Base-by-base conservation (phyloP, 2,113 vertebrate species). In the Sander vitreus region DNA sequence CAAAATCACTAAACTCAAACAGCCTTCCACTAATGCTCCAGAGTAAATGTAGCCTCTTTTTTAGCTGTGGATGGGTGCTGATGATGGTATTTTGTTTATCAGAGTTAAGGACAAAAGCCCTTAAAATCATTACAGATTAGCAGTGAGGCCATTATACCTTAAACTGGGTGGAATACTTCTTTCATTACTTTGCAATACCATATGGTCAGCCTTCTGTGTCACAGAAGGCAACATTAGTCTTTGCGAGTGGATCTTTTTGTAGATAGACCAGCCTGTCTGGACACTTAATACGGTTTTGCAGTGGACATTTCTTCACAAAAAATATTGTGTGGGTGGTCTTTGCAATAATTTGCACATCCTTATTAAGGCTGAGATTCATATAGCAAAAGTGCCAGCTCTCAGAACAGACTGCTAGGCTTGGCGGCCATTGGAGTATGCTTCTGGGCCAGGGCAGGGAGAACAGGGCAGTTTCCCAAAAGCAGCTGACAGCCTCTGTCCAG, bases 71-170 rank as follows among this genome's bases (percentile, higher is more conserved):
- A 73, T 0, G 21, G 27, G 13, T 36, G 55, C 80, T 79, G 76
- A 48, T 63, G 27, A 33, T 69, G 39, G 59, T 51, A 45, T 80
- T 88, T 68, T 78, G 25, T 68, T 86, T 7, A 62, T 75, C 43
- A 71, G 80, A 74, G 27, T 82, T 69, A 53, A 73, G 25, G 75
- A 72, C 63, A 89, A 90, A 89, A 83, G 76, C 79, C 66, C 75
- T 85, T 76, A 79, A 85, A 90, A 88, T 86, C 78, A 71, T 85
- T 75, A 16, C 0, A 36, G 81, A 92, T 92, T 88, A 91, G 10
- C 51, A 65, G 70, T n/a, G 12, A 64, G 66, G 27, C 57, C 51
- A 65, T 75, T 91, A 70, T 27, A 70, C 51, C 81, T 68, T 78
- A 81, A 85, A 89, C 21, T 45, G 36, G 30, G 23, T 0, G 0